Percentiles rank a stretch among this genome's conserved stretches.
phyloP scores from a whole-genome alignment of 2,113 vertebrate species.

The Pseudopipra pipra region DNA sequence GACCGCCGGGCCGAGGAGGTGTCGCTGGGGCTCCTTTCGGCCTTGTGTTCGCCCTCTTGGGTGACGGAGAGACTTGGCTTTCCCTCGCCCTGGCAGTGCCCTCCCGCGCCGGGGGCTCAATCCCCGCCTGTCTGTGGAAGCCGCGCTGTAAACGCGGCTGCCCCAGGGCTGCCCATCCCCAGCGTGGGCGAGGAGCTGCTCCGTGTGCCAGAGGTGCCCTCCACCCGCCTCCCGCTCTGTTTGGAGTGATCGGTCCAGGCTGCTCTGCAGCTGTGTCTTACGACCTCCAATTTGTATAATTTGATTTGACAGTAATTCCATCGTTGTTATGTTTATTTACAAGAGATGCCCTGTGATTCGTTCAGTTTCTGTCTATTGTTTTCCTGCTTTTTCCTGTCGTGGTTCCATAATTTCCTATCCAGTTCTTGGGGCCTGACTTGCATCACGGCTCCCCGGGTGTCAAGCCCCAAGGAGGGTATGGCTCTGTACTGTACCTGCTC shows the following conservation, averaged over 20 bases:
- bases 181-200: background rate
- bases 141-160: accelerated
- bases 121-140: accelerated
- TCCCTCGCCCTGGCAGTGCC: background rate
- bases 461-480: background rate
- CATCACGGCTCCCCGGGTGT: accelerated
- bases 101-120: accelerated
- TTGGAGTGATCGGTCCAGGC: background rate
- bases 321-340: constrained; percentile 21
- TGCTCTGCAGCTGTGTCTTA: background rate
- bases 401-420: background rate
- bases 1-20: background rate
- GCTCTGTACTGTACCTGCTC: background rate
- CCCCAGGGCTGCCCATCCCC: accelerated
- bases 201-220: background rate
- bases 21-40: accelerated
- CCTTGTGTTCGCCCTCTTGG: accelerated
- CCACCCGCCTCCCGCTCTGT: background rate
- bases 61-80: accelerated
- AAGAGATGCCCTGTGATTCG: background rate
- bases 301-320: constrained; percentile 26
- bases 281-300: background rate
- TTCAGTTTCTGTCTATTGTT: background rate
- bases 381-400: background rate
- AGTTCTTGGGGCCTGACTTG: background rate